Percentiles rank a stretch among this genome's conserved stretches.
Conservation (phyloP, 2,888 invertebrate species). For the Nomada hirtipes region DNA sequence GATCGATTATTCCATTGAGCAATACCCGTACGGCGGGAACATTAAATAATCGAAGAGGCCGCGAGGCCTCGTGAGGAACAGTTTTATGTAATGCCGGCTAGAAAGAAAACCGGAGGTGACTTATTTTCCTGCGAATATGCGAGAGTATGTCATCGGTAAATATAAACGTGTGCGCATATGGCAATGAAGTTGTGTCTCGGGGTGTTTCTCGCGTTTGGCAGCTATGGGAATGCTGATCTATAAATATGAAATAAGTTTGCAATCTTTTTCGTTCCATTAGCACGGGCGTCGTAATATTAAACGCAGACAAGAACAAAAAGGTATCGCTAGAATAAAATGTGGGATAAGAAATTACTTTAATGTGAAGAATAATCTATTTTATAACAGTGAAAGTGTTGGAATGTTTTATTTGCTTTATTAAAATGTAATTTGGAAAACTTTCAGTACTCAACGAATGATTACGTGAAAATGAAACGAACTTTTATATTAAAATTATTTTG, state of each 20-base stretch:
- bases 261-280: not conserved
- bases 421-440: not conserved
- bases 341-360: not conserved
- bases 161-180: slow-evolving; percentile 16
- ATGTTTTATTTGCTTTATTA: not conserved
- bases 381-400: not conserved
- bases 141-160: slow-evolving; percentile 58
- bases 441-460: not conserved
- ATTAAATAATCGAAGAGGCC: slow-evolving; percentile 40
- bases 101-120: slow-evolving; percentile 35
- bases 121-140: slow-evolving; percentile 16
- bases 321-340: not conserved
- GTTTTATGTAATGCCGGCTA: slow-evolving; percentile 39
- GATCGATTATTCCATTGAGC: slow-evolving; percentile 22
- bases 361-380: not conserved
- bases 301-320: not conserved
- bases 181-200: not conserved
- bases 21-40: slow-evolving; percentile 19
- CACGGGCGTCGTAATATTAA: not conserved
- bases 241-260: not conserved
- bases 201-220: not conserved
- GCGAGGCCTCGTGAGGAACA: slow-evolving; percentile 30
- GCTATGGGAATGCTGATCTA: not conserved
- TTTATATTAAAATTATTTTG: not conserved
- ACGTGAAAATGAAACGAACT: not conserved